Conservation (phyloP, 2,113 vertebrate genomes). For the Oenanthe oenanthe region DNA sequence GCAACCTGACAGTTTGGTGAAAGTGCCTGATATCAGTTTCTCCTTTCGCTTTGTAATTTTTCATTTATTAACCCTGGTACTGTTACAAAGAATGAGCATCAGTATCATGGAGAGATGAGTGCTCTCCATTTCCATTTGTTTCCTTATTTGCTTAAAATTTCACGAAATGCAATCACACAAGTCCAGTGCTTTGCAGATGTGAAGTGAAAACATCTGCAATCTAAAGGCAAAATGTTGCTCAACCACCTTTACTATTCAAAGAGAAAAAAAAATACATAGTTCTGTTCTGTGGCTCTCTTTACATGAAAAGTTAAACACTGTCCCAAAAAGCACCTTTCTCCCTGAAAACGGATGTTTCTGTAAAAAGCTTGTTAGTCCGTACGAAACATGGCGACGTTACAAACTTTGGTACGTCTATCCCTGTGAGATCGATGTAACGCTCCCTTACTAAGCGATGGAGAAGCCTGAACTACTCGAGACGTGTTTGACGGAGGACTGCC, state of each 20-base stretch:
- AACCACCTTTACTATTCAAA: background rate
- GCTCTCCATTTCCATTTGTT: background rate
- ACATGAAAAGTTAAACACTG: background rate
- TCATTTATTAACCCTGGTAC: background rate
- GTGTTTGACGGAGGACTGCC: background rate
- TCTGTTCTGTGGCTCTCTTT: background rate
- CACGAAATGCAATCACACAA: background rate
- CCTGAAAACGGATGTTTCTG: background rate
- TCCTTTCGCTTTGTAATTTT: background rate
- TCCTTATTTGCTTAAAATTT: background rate
- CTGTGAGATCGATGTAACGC: accelerated
- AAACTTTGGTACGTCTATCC: background rate
- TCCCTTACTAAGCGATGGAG: too few species aligned
- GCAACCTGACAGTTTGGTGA: background rate
- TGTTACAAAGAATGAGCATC: background rate
- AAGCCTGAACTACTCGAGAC: background rate
- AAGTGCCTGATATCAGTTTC: background rate
- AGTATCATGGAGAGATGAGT: accelerated
- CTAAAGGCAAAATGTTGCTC: background rate
- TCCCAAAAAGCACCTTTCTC: background rate
- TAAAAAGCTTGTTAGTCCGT: background rate
- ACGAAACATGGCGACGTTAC: accelerated
- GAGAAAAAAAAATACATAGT: background rate
- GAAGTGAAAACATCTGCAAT: background rate
- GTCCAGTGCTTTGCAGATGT: background rate